Base-by-base conservation (phyloP, 2,888 invertebrate species). In the Bombyx huttoni region DNA sequence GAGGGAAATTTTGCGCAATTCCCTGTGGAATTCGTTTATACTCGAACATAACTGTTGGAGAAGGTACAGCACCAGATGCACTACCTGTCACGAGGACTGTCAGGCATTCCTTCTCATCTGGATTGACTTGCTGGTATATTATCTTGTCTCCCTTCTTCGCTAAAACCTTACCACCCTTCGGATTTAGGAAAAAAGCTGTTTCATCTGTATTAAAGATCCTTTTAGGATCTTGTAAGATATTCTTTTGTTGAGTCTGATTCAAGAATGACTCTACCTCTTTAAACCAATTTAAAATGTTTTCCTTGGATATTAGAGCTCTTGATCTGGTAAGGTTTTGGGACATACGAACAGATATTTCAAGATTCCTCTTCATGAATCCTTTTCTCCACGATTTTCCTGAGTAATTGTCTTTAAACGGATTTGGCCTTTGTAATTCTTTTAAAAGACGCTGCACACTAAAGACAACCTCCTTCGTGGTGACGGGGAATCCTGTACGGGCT, bases 1-100 rank as follows among this genome's bases (percentile, higher is more conserved):
- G 50, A 50, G 73, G 72, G 48, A 75, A 60, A 47, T 55, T 62
- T 8, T 70, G 66, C 49, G 55, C 49, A 47, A 60, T 56, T 50
- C 54, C 53, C n/a, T 50, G 33, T 33, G 55, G 51, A n/a, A 54
- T 52, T 13, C 48, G 13, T 35, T 53, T 55, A 34, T 55, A 53
- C 3, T 14, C 51, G 47, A 24, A 56, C 13, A 56, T 13, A 24
- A 54, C 47, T 48, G 53, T 56, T 13, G 58, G 54, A n/a, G 58
- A 55, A 13, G 56, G 55, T 13, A 58, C 34, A 13, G 50, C 35
- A n/a, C 56, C 58, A n/a, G 52, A 47, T n/a, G 58, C 58, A 34
- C 54, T 56, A 34, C 49, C 58, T 13, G 54, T 56, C 13, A 58
- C n/a, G 47, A 54, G 47, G 3, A 56, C 55, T 34, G 53, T 51